Evolutionary conservation across 2,797 vertebrate genomes (phyloP), one percentile per base, ranked within the genome.

Genomic region (Lacerta bilineata): DNA sequence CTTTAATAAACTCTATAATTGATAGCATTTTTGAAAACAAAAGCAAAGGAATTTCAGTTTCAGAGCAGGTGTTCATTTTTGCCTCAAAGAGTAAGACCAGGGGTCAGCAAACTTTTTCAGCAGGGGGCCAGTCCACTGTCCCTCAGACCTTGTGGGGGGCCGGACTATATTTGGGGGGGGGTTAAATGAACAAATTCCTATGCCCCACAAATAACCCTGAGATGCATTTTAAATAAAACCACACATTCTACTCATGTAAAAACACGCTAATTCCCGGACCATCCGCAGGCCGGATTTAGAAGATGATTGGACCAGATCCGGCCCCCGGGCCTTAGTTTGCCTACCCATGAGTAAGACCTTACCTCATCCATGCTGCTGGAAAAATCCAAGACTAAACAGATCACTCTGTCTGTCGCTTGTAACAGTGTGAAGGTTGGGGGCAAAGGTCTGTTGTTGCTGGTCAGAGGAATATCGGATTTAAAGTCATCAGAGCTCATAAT

Each of bases 311-410:
- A 5, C 41, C 41, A 5, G 41, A 43, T 43, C 41, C 33, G 33
- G 33, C 1, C 33, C 33, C 41, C 5, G 41, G 41, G 41, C 41
- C 41, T 43, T 43, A 43, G 41, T 43, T 43, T 43, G 41, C 41
- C 41, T 43, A 43, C 41, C 41, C 41, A 43, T 43, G 50, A 55
- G 50, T 11, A 23, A 55, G 43, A 80, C 36, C 61, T 91, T 96
- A 97, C 95, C 95, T 93, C 81, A 13, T 8, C 1, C 96, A 97
- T 97, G 89, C 94, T 97, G 74, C 92, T 95, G 55, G 97, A 97
- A n/a, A 97, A 91, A 92, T 97, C 96, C 55, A 97, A 92, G 46
- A 97, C 94, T 72, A 97, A 94, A 89, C 96, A 97, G 76, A 97
- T 86, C 29, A 96, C 93, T 86, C 92, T 95, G 69, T 91, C 33